Conservation (phyloP, 2,113 vertebrate species). For the Bagarius yarrelli region DNA sequence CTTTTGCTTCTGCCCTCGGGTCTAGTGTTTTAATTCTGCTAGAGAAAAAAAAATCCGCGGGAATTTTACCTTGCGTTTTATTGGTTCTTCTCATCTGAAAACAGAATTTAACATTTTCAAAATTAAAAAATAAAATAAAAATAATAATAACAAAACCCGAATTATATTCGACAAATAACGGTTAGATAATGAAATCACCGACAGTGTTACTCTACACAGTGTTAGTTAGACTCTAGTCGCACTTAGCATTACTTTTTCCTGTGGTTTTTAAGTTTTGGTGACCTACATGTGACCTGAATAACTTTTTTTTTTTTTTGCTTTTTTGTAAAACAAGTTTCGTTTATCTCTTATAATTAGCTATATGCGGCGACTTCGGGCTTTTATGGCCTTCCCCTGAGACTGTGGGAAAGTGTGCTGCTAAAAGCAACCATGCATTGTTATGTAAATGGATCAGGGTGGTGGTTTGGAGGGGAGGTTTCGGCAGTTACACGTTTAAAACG, state of each 20-base stretch:
- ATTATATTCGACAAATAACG: not conserved
- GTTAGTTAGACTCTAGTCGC: no score
- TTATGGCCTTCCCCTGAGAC: slow-evolving; percentile 37
- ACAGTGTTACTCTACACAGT: not conserved
- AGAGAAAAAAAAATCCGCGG: not conserved
- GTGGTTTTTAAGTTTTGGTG: slow-evolving; percentile 6
- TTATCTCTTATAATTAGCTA: not conserved
- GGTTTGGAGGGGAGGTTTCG: slow-evolving; percentile 45
- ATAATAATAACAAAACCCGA: not conserved
- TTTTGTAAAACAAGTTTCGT: not conserved
- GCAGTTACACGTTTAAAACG: slow-evolving; percentile 45
- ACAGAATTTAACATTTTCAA: not conserved
- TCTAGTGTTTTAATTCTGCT: slow-evolving; percentile 13
- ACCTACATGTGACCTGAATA: slow-evolving; percentile 1
- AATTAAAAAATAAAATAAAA: not conserved
- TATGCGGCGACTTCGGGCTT: not conserved
- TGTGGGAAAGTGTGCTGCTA: slow-evolving; percentile 61
- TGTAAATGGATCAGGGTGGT: slow-evolving; percentile 57
- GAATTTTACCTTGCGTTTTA: not conserved
- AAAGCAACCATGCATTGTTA: slow-evolving; percentile 57
- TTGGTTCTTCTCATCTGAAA: not conserved
- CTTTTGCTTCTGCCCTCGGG: not conserved
- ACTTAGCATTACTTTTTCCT: not conserved
- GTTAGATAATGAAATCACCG: not conserved
- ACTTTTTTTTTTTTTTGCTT: not conserved